Evolutionary conservation across 2,888 invertebrate species (phyloP).

Genomic region (Brachycybe producta): DNA sequence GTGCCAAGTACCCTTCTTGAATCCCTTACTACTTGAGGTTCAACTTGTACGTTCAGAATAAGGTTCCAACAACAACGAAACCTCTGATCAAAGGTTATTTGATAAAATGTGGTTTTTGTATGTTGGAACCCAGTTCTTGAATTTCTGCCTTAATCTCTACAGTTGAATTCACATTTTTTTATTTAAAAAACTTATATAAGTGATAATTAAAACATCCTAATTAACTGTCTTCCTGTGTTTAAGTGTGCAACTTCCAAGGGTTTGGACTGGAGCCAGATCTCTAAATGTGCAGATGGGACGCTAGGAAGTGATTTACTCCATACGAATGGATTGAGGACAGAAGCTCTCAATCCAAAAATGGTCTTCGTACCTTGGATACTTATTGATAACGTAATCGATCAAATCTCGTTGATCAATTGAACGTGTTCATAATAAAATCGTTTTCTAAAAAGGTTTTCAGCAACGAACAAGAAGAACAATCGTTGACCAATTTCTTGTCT

Average conservation of each 20-base stretch:
- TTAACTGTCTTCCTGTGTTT: constrained; percentile 10
- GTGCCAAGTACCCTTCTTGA: too few species aligned
- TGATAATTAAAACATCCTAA: background rate
- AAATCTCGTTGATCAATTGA: too few species aligned
- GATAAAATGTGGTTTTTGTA: too few species aligned
- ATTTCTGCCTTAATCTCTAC: too few species aligned
- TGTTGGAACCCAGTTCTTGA: too few species aligned
- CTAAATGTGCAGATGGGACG: constrained; percentile 23
- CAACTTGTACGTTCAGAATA: too few species aligned
- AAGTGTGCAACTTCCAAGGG: constrained; percentile 24
- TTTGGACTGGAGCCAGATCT: constrained; percentile 24
- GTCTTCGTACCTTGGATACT: constrained; percentile 28
- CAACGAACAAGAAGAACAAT: background rate
- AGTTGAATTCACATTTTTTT: too few species aligned
- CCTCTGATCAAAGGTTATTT: too few species aligned
- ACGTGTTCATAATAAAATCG: background rate
- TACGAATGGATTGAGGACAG: constrained; percentile 23
- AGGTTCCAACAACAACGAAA: too few species aligned
- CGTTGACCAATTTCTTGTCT: constrained; percentile 2
- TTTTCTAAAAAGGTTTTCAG: background rate
- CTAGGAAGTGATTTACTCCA: constrained; percentile 26
- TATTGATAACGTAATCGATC: constrained; percentile 8
- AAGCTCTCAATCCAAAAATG: constrained; percentile 24
- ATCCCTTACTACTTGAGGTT: too few species aligned
- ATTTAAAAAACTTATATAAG: background rate